Conservation (phyloP, 2,888 invertebrate species). For the Pterostichus madidus region DNA sequence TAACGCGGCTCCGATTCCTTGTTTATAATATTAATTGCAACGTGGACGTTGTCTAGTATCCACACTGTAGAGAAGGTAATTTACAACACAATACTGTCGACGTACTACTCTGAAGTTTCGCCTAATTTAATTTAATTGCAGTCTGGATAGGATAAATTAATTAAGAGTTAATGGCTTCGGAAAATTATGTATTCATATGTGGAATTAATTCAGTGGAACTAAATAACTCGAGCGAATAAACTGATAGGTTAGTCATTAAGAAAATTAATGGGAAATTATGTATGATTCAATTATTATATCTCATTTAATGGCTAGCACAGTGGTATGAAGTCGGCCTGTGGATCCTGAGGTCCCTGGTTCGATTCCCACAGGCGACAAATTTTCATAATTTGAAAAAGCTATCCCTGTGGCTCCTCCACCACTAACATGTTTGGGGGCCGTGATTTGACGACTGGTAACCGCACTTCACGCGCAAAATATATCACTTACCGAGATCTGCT, state of each 20-base stretch:
- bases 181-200: neutral
- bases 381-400: too few species aligned
- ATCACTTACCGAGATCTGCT: too few species aligned
- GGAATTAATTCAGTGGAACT: neutral
- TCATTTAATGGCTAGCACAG: neutral
- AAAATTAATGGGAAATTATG: neutral
- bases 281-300: neutral
- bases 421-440: too few species aligned
- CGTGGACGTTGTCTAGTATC: neutral
- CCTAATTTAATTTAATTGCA: slow-evolving; percentile 20
- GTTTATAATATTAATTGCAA: slow-evolving; percentile 48
- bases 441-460: too few species aligned
- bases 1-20: slow-evolving; percentile 3
- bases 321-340: too few species aligned
- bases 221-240: slow-evolving; percentile 2
- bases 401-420: too few species aligned
- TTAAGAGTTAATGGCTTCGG: neutral
- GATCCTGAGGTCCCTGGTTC: too few species aligned
- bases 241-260: neutral
- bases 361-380: too few species aligned
- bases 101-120: neutral
- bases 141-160: slow-evolving; percentile 2
- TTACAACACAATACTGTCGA: slow-evolving; percentile 3
- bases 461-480: too few species aligned
- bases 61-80: neutral